These are phyloP conservation scores for Micromussa lordhowensis DNA, from an alignment of 92 coral and sea anemone species.

Conservation along the genomic window DNA sequence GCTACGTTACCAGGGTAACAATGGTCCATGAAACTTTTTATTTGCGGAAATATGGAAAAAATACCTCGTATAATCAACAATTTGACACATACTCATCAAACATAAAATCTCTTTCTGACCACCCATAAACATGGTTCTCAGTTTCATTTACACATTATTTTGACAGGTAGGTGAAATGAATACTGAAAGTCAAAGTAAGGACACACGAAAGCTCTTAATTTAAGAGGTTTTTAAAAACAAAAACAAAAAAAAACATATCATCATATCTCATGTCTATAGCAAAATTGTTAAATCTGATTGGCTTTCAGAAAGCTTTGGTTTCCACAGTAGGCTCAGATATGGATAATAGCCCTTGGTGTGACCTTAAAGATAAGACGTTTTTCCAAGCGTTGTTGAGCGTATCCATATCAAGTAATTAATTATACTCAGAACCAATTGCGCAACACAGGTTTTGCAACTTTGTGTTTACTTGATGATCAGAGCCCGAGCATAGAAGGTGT, in stretches of 20 bases:
- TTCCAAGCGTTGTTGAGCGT: too few relatives aligned
- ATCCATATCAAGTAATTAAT: too few relatives aligned
- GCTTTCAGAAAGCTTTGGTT: neutral
- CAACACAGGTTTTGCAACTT: too few relatives aligned
- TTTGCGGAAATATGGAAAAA: neutral
- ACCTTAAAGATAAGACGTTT: too few relatives aligned
- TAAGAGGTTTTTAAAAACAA: too few relatives aligned
- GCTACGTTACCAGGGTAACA: neutral
- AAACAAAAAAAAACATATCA: neutral
- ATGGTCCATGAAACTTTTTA: neutral
- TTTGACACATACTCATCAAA: slow-evolving; percentile 10
- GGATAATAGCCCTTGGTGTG: too few relatives aligned
- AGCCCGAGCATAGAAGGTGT: too few relatives aligned
- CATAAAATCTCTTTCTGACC: neutral
- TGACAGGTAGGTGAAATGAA: neutral
- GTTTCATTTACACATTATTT: neutral
- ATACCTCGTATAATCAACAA: neutral
- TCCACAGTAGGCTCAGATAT: too few relatives aligned
- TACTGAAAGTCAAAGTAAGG: neutral
- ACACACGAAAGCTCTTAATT: neutral
- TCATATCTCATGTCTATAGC: neutral
- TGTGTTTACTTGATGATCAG: too few relatives aligned
- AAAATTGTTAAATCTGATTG: neutral
- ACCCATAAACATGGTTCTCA: neutral
- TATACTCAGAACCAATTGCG: too few relatives aligned